Percentiles rank a stretch among this genome's conserved stretches.
Evolutionary conservation across 2,113 vertebrate species (phyloP).

Genomic region (Pogonocichla stellata): DNA sequence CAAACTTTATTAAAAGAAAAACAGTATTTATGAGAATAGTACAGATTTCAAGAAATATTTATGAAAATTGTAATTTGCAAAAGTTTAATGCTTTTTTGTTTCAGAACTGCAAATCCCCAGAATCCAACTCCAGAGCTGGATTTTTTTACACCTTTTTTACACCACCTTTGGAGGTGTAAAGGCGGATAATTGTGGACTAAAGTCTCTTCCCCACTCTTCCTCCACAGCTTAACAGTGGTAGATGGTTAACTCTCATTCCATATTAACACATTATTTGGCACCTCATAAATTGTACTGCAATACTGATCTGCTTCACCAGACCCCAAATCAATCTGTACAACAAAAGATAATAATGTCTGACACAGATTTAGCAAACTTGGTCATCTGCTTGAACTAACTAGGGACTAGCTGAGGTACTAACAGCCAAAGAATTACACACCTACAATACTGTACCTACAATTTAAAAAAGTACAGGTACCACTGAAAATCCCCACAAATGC

Average conservation of each 20-base stretch:
- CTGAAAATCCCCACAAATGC: neutral
- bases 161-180: neutral
- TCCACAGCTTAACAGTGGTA: neutral
- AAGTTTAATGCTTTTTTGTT: neutral
- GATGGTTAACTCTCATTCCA: neutral
- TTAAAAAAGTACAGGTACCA: neutral
- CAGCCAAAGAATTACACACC: neutral
- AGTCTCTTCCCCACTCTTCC: neutral
- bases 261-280: neutral
- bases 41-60: neutral
- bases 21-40: neutral
- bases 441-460: neutral
- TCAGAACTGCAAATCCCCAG: neutral
- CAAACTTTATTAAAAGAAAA: neutral
- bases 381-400: neutral
- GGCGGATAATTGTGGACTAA: fast-evolving
- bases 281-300: neutral
- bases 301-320: neutral
- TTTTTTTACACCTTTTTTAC: too few relatives aligned
- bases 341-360: neutral
- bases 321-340: neutral
- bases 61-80: neutral
- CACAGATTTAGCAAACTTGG: neutral
- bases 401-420: neutral
- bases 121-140: neutral